These are phyloP conservation scores for Aurelia aurita DNA, from an alignment of 30 jellyfish, hydroid and myxozoan genomes.

Conservation along the genomic window DNA sequence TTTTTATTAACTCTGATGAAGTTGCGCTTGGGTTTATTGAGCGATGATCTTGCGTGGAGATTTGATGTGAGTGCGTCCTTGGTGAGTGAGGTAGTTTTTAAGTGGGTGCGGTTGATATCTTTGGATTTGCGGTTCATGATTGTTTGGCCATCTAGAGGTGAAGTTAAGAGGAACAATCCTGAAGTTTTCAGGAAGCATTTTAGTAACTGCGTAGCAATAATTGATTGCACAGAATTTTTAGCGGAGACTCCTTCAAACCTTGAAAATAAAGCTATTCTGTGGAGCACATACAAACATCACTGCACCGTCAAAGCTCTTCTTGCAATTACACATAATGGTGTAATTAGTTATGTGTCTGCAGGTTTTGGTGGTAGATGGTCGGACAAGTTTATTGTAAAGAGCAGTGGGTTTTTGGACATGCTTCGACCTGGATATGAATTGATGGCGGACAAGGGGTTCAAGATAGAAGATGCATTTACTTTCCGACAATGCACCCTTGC, in stretches of 20 bases:
- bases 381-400: neutral
- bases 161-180: neutral
- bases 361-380: neutral
- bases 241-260: slow-evolving; percentile 6
- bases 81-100: neutral
- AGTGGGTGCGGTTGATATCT: neutral
- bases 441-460: neutral
- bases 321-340: neutral
- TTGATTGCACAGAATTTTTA: slow-evolving; percentile 23
- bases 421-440: neutral
- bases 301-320: slow-evolving; percentile 7
- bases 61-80: neutral
- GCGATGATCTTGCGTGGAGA: slow-evolving; percentile 7
- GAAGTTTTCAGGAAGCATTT: neutral
- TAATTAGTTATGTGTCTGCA: neutral
- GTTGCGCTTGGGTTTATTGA: neutral
- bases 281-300: slow-evolving; percentile 27
- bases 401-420: neutral
- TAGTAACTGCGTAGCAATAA: neutral
- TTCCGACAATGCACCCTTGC: neutral
- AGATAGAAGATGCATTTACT: neutral
- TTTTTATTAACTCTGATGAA: no score
- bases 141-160: slow-evolving; percentile 2
- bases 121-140: neutral
- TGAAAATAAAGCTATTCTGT: neutral